Conservation (phyloP, 1,140 invertebrate species). For the Panagrolaimus sp. region DNA sequence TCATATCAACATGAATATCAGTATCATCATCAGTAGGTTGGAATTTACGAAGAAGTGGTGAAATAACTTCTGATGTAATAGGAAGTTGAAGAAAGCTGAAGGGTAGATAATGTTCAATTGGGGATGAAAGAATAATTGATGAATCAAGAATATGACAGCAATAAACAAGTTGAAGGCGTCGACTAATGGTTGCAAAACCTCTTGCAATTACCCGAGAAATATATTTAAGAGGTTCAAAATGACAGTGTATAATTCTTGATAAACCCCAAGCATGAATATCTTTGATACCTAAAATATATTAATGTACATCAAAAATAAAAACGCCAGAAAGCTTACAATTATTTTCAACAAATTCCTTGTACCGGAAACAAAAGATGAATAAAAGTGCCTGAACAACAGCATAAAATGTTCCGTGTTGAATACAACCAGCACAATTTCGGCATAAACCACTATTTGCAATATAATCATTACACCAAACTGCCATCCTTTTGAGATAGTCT, state of each 20-base stretch:
- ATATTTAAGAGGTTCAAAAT: conserved; percentile 39
- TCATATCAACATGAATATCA: background rate
- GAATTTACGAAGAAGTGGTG: background rate
- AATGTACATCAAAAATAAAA: background rate
- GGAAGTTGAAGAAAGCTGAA: background rate
- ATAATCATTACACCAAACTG: conserved; percentile 34
- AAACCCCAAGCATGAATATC: conserved; percentile 36
- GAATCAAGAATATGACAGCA: conserved; percentile 19
- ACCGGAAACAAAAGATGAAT: conserved; percentile 45
- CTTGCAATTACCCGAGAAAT: conserved; percentile 35
- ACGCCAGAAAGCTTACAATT: conserved; percentile 27
- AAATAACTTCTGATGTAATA: background rate
- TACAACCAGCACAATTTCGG: conserved; percentile 12
- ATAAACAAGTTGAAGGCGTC: conserved; percentile 30
- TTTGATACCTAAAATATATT: conserved; percentile 30
- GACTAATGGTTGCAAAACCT: conserved; percentile 44
- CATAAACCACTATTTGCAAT: conserved; percentile 28
- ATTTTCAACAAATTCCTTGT: conserved; percentile 36
- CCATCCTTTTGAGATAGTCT: conserved; percentile 34
- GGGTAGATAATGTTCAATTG: background rate
- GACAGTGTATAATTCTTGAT: conserved; percentile 40
- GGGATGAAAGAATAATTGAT: background rate
- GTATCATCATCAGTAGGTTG: conserved; percentile 1
- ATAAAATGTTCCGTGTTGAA: conserved; percentile 47
- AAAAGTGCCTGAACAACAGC: conserved; percentile 39